Conservation (phyloP, 2,797 vertebrate genomes). For the Tarsius wallacei region DNA sequence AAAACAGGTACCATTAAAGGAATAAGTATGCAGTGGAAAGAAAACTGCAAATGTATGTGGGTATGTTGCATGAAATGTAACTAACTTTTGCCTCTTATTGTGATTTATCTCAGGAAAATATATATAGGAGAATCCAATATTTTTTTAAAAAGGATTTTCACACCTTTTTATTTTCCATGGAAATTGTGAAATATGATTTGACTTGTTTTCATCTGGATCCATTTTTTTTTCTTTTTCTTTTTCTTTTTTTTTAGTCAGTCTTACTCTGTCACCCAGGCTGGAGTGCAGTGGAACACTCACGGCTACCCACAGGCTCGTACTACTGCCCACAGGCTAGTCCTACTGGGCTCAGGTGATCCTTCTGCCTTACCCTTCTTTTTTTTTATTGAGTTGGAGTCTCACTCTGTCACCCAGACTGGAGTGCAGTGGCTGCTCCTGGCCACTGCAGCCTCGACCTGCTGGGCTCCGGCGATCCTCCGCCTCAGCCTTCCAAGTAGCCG, state of each 20-base stretch:
- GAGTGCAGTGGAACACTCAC: not conserved
- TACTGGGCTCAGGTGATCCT: not conserved
- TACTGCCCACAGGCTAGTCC: no score
- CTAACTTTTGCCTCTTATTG: not conserved
- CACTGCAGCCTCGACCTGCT: no score
- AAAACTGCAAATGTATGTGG: not conserved
- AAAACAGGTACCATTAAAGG: not conserved
- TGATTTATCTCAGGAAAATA: no score
- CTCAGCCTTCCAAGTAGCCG: no score
- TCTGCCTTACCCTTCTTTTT: not conserved
- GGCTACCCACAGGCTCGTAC: not conserved
- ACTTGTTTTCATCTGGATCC: not conserved
- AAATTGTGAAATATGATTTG: not conserved
- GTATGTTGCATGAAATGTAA: slow-evolving; percentile 33
- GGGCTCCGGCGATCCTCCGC: no score
- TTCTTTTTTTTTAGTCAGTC: not conserved
- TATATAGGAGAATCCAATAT: no score
- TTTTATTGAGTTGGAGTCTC: no score
- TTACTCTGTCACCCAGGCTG: not conserved
- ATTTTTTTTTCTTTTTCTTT: not conserved
- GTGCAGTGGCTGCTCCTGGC: no score
- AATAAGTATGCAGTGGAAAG: not conserved
- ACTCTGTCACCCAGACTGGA: no score
- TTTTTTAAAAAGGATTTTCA: not conserved
- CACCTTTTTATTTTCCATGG: not conserved